Evolutionary conservation across 2,888 invertebrate genomes (phyloP), one percentile per base, ranked within the genome.

Genomic region (Ochlodes sylvanus): DNA sequence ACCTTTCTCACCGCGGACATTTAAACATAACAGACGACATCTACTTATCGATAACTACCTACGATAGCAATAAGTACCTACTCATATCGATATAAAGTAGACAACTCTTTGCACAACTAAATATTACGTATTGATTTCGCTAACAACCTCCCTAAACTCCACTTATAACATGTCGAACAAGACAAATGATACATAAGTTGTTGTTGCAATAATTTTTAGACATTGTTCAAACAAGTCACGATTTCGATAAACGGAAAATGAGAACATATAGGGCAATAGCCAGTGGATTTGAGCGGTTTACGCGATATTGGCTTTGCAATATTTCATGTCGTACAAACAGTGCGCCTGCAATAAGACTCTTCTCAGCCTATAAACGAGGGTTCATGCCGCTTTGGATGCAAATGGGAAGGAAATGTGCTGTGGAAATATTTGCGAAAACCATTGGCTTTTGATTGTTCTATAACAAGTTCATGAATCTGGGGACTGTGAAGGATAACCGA

Each of bases 241-340:
- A 84, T 81, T 85, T 82, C 85, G 85, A 86, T 88, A 89, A 83
- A 84, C 80, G 81, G 78, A 80, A 80, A 85, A 85, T 81, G 77
- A 82, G 81, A 76, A 84, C 77, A 77, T 82, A 83, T 81, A 78
- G 76, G 69, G 71, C 75, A 76, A 78, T 76, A 75, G 75, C 69
- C 71, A 76, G 80, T 83, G 80, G 82, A 81, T 85, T 84, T 79
- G 76, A 80, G 76, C 75, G 76, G 76, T 81, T 83, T 81, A 81
- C 76, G 76, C 72, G 75, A 76, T 79, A 80, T 84, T 81, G 80
- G 78, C 70, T 72, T 69, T 71, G 73, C 79, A 68, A 81, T 88
- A 85, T 84, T 81, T 88, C 83, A 85, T 84, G 79, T 77, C 73
- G 72, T 74, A 74, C 54, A 67, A 67, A 66, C 61, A 67, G 34